phyloP scores from a whole-genome alignment of 2,113 vertebrate genomes.

The Petaurus breviceps region DNA sequence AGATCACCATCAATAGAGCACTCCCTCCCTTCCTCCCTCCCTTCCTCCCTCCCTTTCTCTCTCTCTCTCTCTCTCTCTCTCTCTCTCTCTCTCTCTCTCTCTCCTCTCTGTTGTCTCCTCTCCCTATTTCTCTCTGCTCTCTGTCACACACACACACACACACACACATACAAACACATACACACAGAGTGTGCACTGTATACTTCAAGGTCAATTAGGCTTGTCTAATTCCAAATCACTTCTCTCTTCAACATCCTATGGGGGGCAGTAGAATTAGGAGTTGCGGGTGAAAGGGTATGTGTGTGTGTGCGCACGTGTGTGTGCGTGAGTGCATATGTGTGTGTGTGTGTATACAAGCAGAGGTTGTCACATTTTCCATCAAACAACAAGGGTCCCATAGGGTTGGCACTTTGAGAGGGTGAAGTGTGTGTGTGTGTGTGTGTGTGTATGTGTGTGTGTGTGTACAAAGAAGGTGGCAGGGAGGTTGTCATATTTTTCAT shows the following conservation, averaged over 20 bases:
- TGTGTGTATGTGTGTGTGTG: too few relatives aligned
- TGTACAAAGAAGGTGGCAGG: too few relatives aligned
- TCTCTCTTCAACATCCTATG: background rate
- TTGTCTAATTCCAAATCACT: background rate
- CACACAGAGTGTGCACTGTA: background rate
- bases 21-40: background rate
- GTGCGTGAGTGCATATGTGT: too few relatives aligned
- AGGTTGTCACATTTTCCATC: too few relatives aligned
- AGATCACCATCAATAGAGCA: constrained; percentile 38
- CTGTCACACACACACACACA: background rate
- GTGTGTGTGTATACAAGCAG: background rate
- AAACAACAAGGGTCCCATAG: too few relatives aligned
- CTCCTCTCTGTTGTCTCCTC: rapidly evolving
- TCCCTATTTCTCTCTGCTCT: background rate
- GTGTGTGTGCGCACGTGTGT: background rate
- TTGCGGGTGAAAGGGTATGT: background rate
- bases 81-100: background rate
- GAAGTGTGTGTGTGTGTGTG: too few relatives aligned
- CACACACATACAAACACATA: background rate
- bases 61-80: too few relatives aligned
- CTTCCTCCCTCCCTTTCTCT: background rate
- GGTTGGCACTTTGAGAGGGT: too few relatives aligned
- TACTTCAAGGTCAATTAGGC: background rate
- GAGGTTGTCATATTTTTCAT: too few relatives aligned
- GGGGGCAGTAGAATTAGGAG: background rate